phyloP scores from a whole-genome alignment of 2,888 invertebrate species.

The Chrysodeixis includens region DNA sequence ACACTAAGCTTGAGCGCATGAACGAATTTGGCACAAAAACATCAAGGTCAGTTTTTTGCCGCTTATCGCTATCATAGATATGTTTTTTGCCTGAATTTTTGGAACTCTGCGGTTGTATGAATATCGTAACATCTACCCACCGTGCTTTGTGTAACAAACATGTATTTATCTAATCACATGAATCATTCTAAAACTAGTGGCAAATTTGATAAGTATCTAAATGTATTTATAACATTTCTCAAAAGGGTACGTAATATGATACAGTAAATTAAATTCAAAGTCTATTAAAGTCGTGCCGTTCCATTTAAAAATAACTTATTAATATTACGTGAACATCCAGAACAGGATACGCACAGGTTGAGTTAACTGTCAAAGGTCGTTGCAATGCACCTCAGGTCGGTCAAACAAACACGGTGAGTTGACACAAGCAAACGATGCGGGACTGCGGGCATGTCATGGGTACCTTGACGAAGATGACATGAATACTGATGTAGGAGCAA shows the following conservation, averaged over 20 bases:
- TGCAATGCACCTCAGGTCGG: constrained; percentile 76
- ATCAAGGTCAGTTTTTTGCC: constrained; percentile 67
- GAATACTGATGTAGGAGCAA: constrained; percentile 67
- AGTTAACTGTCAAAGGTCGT: constrained; percentile 63
- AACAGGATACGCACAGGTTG: constrained; percentile 53
- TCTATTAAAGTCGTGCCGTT: neutral
- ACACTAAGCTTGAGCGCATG: constrained; percentile 58
- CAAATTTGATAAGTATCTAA: constrained; percentile 20
- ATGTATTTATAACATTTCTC: neutral
- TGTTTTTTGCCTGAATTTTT: constrained; percentile 63
- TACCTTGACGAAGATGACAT: constrained; percentile 66
- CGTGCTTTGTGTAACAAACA: constrained; percentile 30
- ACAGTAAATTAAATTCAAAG: neutral
- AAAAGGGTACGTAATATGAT: neutral
- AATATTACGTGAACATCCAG: constrained; percentile 35
- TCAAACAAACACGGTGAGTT: constrained; percentile 73
- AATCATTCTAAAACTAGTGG: constrained; percentile 55
- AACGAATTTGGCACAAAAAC: constrained; percentile 64
- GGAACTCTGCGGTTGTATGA: constrained; percentile 27
- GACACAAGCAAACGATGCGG: constrained; percentile 80
- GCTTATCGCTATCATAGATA: constrained; percentile 59
- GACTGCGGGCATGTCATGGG: constrained; percentile 74
- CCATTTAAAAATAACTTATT: constrained; percentile 11
- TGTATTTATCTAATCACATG: constrained; percentile 58
- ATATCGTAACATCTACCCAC: constrained; percentile 46